Conservation (phyloP, 2,797 vertebrate genomes). For the Coilia nasus region DNA sequence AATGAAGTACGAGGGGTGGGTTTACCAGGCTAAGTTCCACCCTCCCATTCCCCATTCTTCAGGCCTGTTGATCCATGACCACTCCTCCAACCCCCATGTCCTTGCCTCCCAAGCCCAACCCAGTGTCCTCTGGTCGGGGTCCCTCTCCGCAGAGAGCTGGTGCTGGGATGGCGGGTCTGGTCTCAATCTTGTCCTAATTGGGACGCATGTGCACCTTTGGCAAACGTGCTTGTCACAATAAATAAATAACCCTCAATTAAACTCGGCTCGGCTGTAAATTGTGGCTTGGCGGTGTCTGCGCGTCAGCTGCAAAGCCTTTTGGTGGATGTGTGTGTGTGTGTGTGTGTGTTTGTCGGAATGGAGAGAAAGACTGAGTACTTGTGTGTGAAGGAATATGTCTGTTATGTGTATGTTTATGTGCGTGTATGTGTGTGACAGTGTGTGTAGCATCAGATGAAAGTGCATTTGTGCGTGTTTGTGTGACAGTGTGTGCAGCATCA, state of each 20-base stretch:
- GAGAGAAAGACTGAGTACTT: not conserved
- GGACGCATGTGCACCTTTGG: constrained; percentile 32
- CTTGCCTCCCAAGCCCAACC: not conserved
- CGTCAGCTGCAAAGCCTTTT: constrained; percentile 5
- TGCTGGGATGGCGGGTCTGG: not conserved
- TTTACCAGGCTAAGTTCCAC: too few species aligned
- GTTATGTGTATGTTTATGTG: too few species aligned
- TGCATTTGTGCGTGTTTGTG: not conserved
- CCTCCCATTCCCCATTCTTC: not conserved
- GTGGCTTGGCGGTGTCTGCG: constrained; percentile 12
- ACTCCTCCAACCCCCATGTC: not conserved
- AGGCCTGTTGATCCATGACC: too few species aligned
- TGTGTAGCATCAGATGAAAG: not conserved
- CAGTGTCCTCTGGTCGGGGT: not conserved
- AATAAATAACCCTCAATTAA: constrained; percentile 46
- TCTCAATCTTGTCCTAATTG: constrained; percentile 51
- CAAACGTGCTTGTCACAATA: constrained; percentile 46
- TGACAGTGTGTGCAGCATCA: not conserved
- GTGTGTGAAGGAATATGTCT: too few species aligned
- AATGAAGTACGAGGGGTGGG: too few species aligned
- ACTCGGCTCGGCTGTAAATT: constrained; percentile 34
- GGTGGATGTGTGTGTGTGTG: not conserved
- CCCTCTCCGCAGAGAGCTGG: not conserved
- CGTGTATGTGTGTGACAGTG: too few species aligned
- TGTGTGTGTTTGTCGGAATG: not conserved